Percentiles rank a stretch among this genome's conserved stretches.
Conservation (phyloP, 2,113 vertebrate species). For the Hippoglossus stenolepis region DNA sequence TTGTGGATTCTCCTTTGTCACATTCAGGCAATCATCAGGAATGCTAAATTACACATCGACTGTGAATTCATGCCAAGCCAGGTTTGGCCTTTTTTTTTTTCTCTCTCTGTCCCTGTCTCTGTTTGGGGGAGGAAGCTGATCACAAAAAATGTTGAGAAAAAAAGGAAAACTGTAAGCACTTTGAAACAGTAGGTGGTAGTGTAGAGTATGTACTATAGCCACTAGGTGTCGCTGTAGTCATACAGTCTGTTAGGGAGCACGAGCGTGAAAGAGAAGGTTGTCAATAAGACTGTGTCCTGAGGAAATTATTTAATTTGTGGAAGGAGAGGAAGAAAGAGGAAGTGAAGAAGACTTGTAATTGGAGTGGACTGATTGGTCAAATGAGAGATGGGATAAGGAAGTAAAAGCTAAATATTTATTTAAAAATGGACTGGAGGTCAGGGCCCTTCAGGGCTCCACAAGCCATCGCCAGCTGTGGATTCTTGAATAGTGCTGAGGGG, state of each 20-base stretch:
- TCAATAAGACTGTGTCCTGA: conserved; percentile 34
- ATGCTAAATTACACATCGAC: conserved; percentile 70
- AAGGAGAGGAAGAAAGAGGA: conserved; percentile 55
- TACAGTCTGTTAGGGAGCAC: conserved; percentile 46
- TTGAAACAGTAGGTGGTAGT: conserved; percentile 57
- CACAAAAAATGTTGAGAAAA: conserved; percentile 35
- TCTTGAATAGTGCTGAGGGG: conserved; percentile 12
- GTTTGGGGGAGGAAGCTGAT: conserved; percentile 30
- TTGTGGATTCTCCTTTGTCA: conserved; percentile 63
- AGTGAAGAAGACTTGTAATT: conserved; percentile 63
- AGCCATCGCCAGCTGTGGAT: conserved; percentile 5
- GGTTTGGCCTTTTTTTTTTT: conserved; percentile 13
- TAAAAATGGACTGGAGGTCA: conserved; percentile 4
- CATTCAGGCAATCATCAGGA: conserved; percentile 77
- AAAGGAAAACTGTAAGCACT: conserved; percentile 73
- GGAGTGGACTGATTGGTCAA: conserved; percentile 44
- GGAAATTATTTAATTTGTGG: conserved; percentile 40
- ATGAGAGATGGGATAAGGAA: conserved; percentile 51
- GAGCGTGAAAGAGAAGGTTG: conserved; percentile 37
- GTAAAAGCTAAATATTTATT: conserved; percentile 37
- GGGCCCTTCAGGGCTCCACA: not conserved
- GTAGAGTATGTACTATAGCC: conserved; percentile 59
- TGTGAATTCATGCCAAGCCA: conserved; percentile 62
- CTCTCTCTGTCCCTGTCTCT: conserved; percentile 57
- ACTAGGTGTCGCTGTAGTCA: conserved; percentile 76